These are phyloP conservation scores for Cherax destructor DNA, from an alignment of 1,140 invertebrate species.

Conservation along the genomic window DNA sequence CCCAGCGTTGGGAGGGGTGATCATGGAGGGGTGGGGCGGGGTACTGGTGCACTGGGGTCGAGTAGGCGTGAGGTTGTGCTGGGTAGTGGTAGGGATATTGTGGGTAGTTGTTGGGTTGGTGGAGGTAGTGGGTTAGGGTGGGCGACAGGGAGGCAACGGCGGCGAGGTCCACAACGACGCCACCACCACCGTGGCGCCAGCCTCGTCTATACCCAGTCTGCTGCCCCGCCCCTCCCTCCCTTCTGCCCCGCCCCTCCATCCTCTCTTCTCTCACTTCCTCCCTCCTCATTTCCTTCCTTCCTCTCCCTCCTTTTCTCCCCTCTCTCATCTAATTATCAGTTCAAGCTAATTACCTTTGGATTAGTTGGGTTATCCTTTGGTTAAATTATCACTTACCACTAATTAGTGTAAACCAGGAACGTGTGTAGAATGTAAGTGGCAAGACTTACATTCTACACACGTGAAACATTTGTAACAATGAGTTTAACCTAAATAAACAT, in stretches of 20 bases:
- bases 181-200: not conserved
- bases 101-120: not conserved
- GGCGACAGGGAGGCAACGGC: not conserved
- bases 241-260: not conserved
- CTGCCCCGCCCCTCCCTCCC: not conserved
- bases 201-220: conserved; percentile 1
- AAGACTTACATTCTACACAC: too few relatives aligned
- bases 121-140: not conserved
- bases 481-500: too few relatives aligned
- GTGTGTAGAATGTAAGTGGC: too few relatives aligned
- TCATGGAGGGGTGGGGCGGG: not conserved
- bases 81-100: not conserved
- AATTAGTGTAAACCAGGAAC: too few relatives aligned
- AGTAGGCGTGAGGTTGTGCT: not conserved
- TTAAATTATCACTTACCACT: too few relatives aligned
- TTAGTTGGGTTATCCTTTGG: too few relatives aligned
- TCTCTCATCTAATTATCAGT: too few relatives aligned
- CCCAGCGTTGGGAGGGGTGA: not conserved
- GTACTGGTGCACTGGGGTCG: not conserved
- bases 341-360: too few relatives aligned
- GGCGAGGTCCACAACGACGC: not conserved
- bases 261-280: not conserved
- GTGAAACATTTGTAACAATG: too few relatives aligned
- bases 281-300: not conserved
- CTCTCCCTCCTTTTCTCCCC: too few relatives aligned